A percentile compares a stretch with the other conserved stretches of the same genome.
phyloP scores from a whole-genome alignment of 2,113 vertebrate species.

The Cnemophilus loriae region DNA sequence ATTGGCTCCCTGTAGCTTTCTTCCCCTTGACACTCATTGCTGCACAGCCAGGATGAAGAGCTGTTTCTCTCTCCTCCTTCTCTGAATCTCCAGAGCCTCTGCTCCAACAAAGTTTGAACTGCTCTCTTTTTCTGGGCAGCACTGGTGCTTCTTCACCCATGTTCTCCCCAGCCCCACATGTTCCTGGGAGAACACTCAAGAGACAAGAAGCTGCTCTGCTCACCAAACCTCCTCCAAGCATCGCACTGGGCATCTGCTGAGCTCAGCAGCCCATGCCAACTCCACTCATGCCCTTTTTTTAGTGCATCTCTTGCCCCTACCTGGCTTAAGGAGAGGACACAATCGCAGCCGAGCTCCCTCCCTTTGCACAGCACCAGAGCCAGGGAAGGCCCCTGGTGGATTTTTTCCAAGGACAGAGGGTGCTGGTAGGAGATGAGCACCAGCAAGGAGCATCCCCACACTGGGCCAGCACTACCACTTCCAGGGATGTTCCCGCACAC shows the following conservation, averaged over 20 bases:
- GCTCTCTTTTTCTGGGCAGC: background rate
- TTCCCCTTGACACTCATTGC: background rate
- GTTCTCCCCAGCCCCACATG: accelerated
- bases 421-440: background rate
- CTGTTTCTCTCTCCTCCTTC: background rate
- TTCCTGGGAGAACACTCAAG: background rate
- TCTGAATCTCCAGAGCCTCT: background rate
- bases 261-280: accelerated
- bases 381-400: background rate
- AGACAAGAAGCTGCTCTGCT: background rate
- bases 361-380: background rate
- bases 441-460: background rate
- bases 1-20: background rate
- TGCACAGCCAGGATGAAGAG: background rate
- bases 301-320: accelerated
- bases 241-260: background rate
- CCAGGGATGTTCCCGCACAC: background rate
- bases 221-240: background rate
- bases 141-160: accelerated
- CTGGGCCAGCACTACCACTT: accelerated
- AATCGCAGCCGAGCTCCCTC: background rate
- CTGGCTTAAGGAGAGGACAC: background rate
- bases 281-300: no score
- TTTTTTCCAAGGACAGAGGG: background rate
- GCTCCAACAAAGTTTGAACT: background rate